Base-by-base conservation (phyloP, 2,797 vertebrate genomes). In the Chanos chanos region DNA sequence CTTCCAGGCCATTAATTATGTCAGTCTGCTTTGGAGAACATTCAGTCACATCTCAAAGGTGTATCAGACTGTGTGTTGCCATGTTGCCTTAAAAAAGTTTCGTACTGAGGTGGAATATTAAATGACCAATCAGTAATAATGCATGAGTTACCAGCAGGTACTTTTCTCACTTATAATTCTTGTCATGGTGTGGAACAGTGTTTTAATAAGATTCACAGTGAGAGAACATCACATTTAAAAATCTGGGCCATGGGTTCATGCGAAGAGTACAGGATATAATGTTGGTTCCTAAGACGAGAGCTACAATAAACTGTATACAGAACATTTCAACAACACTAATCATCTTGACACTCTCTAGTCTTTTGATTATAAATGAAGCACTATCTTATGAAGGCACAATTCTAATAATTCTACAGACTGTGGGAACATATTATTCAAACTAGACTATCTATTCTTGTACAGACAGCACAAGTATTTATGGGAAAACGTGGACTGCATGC, bases 121-220 rank as follows among this genome's bases (percentile, higher is more conserved):
- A n/a, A 76, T 61, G 53, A 76, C 58, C 51, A 49, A 39, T 62
- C 54, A 57, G 13, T 8, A 66, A 58, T 68, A 73, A 71, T 68
- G 47, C 18, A 54, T 40, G 60, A 64, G 56, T 18, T 8, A 34
- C 34, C 37, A 21, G 28, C 49, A 39, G 51, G 24, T 33, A 34
- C 7, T 28, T 41, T 54, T 13, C 25, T 60, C 21, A 56, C 27
- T 66, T 34, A 2, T 5, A 22, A 45, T 39, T 61, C 12, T 18
- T 8, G 6, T 13, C 36, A 30, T 52, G n/a, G 16, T 24, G 50
- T 15, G 39, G 37, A 22, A 19, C 43, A 13, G 10, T 21, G 13
- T 3, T 63, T 47, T 72, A 45, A 66, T 56, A 33, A 50, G 49
- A 66, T 27, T 36, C 31, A 31, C 21, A 24, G 18, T 18, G 36